Evolutionary conservation across 1,140 invertebrate species (phyloP), one percentile per base, ranked within the genome.

Genomic region (Bathynomus jamesi): DNA sequence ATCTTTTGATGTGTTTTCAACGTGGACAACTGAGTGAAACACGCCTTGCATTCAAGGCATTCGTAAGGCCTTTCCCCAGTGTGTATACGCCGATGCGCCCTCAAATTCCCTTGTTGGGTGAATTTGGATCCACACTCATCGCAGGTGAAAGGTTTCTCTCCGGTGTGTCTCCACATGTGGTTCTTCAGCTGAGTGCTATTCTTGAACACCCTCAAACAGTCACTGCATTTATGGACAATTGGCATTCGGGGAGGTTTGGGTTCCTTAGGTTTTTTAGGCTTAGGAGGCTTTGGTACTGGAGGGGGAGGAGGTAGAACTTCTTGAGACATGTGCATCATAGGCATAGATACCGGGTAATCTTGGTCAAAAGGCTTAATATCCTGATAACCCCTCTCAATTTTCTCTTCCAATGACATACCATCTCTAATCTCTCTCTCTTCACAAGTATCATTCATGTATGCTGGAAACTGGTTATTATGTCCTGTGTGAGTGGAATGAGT

Each of bases 101-200:
- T 86, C 79, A 95, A 92, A 81, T 95, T 96, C 79, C 94, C 94
- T 80, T 95, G 95, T 28, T 93, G 87, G 63, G 94, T 95, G 81
- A 98, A 97, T 79, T 94, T 91, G 62, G 93, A 92, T 25, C 93
- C 94, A 82, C 95, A 97, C 32, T 65, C 68, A 27, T 76, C 77
- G 63, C 77, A 78, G 5, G 74, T 70, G 60, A 78, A 78, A n/a
- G 77, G 77, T 30, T 76, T 76, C 67, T 76, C 74, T 5, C 77
- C 77, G 4, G 77, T 78, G 68, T 78, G 77, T n/a, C 76, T 75
- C 71, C 78, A 74, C 71, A 77, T 76, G 69, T 79, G 79, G 53
- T 79, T 79, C 64, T 79, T 78, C 8, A 80, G 76, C 31, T 78
- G 77, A 10, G 78, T 79, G 62, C 77, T 77, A 60, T 79, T 70